Conservation (phyloP, 2,797 vertebrate species). For the Aselliscus stoliczkanus region DNA sequence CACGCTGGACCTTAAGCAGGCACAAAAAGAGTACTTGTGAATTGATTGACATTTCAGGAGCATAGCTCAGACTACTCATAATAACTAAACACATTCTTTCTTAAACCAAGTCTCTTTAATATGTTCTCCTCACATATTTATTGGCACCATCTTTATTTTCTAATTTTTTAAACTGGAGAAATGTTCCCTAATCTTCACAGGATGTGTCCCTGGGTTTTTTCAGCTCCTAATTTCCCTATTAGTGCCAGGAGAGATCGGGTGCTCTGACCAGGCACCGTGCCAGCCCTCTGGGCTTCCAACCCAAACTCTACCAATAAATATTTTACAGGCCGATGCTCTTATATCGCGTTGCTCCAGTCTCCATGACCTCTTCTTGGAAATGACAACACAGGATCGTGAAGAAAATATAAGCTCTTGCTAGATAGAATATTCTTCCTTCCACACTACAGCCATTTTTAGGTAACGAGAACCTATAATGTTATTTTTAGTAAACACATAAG, state of each 20-base stretch:
- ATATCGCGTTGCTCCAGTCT: background rate
- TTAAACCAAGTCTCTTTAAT: background rate
- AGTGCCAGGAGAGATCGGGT: background rate
- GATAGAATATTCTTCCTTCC: background rate
- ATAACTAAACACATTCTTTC: background rate
- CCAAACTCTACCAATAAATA: background rate
- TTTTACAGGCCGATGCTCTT: background rate
- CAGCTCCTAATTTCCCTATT: background rate
- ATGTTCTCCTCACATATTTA: background rate
- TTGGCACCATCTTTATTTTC: background rate
- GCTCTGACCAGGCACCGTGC: no score
- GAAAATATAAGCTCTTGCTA: background rate
- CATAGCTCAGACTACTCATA: background rate
- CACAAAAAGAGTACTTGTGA: background rate
- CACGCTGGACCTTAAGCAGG: background rate
- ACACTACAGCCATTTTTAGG: background rate
- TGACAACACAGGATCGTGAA: background rate
- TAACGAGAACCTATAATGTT: background rate
- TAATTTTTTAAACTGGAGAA: background rate
- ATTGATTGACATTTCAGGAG: background rate
- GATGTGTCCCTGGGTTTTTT: background rate
- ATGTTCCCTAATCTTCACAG: background rate
- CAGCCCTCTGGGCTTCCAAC: background rate
- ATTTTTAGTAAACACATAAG: background rate
- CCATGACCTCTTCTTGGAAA: background rate